Base-by-base conservation (phyloP, 2,888 invertebrate genomes). In the Eristalinus sepulchralis region DNA sequence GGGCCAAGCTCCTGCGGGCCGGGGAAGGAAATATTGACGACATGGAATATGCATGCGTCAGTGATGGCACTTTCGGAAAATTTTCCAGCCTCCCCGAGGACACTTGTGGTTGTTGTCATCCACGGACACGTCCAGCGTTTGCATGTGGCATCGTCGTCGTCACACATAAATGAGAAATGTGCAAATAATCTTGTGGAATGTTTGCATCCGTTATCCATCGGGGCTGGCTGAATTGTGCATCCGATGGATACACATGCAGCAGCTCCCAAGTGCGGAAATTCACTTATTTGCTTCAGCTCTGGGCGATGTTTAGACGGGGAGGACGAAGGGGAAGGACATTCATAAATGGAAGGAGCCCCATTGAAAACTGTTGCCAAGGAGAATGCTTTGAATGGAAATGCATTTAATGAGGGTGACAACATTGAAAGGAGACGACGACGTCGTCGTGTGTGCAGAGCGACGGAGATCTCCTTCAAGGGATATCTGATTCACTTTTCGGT, bases 141-240 rank as follows among this genome's bases (percentile, higher is more conserved):
- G 55, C 57, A 47, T 47, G 47, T 8, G 47, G 72, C 62, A 24
- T 70, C 33, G 22, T 53, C 67, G 70, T 34, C 71, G 71, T 63
- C 67, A 64, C 24, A 22, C 47, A 22, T 20, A 53, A 47, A 55
- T 63, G 76, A 81, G 62, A 84, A 72, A 85, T 82, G 81, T 77
- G 72, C 63, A 85, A 82, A 85, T 85, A 82, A 77, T 82, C 82
- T 55, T 82, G 71, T 77, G 53, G 77, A 85, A 77, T 82, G 64
- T 63, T 85, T 72, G 68, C 68, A 77, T 68, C 76, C 36, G 75
- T 53, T 66, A 72, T 77, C 60, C 75, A 62, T 67, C 17, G 47
- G 53, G 53, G 27, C 57, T 47, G 34, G 24, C 55, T 63, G 62
- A 47, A 83, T 75, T 47, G 72, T 34, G 34, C 62, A 55, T 72